Evolutionary conservation across 2,888 invertebrate genomes (phyloP), one percentile per base, ranked within the genome.

Genomic region (Leptarthrus brevirostris): DNA sequence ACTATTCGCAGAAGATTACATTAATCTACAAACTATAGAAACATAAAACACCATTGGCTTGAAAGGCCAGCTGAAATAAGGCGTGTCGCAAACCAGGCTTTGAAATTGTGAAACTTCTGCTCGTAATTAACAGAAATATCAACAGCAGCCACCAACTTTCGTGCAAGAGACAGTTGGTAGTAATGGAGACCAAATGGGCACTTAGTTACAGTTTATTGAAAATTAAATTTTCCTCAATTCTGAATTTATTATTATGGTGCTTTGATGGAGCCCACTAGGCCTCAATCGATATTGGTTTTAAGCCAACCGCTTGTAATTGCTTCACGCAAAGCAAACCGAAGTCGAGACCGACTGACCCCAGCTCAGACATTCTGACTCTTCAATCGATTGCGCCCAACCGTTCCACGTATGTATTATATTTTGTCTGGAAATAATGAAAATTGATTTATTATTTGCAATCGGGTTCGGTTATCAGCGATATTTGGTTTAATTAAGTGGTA

Each of bases 401-500:
- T n/a, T n/a, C n/a, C n/a, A n/a, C n/a, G 44, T 36, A 71, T 34
- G 53, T 44, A 14, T n/a, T 53, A 36, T 54, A 36, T 53, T 70
- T 77, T 75, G 75, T 75, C 64, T 74, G 61, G 66, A 71, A 77
- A 77, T 77, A 77, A 76, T 76, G 77, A 75, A 77, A 77, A 77
- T 77, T 77, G 77, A 77, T 77, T 77, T 77, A 77, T 77, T 76
- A 75, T 73, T 73, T 47, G 72, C 77, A 77, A 77, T 77, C 77
- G 77, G 74, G 77, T 76, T 75, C 75, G 76, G 77, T 77, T 77
- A 77, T 77, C 77, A 77, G 73, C 76, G 77, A 77, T 77, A 77
- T 77, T 77, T 76, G 77, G 77, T 77, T 77, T 77, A 77, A 77
- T 77, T 77, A 77, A 77, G 77, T 77, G 77, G 77, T 77, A 77